Conservation (phyloP, 2,113 vertebrate species). For the cat (Felis catus) region F.catus_Fca126_mat1.0 CM031415.1:108947001-108947500, state of each 20-base stretch:
- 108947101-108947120: neutral
- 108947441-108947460: neutral
- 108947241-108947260: neutral
- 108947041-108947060: neutral
- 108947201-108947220: neutral
- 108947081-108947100: neutral
- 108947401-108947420: neutral
- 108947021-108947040: neutral
- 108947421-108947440: neutral
- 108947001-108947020: neutral
- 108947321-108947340: neutral
- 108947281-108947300: neutral
- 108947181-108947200: neutral
- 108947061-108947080: neutral
- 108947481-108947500: neutral
- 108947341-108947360: neutral
- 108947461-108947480: neutral
- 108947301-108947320: neutral
- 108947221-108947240: neutral
- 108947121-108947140: neutral
- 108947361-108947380: neutral
- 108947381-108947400: neutral
- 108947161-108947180: neutral
- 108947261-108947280: neutral
- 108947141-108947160: neutral